Evolutionary conservation across 2,113 vertebrate genomes (phyloP).

Genomic region (Campylorhamphus procurvoides): DNA sequence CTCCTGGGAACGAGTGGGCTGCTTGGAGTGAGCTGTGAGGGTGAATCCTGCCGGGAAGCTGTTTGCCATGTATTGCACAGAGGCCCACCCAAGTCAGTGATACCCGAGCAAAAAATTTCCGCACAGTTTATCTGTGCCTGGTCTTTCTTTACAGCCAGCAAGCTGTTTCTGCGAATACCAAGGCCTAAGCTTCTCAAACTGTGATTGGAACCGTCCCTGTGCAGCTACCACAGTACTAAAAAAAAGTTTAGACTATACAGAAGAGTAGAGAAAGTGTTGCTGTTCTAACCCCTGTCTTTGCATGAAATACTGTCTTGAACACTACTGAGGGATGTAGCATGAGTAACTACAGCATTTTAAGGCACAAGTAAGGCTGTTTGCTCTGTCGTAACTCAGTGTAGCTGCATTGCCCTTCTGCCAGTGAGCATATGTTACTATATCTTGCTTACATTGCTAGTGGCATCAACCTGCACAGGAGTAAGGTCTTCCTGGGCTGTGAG

Average conservation of each 20-base stretch:
- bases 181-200: background rate
- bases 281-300: background rate
- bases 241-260: background rate
- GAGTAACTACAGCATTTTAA: rapidly evolving
- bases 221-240: background rate
- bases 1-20: background rate
- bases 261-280: background rate
- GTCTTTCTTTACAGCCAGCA: background rate
- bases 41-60: background rate
- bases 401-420: background rate
- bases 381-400: background rate
- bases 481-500: background rate
- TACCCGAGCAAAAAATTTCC: background rate
- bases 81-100: background rate
- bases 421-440: rapidly evolving
- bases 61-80: background rate
- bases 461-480: background rate
- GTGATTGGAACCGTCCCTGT: background rate
- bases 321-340: background rate
- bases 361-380: background rate
- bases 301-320: background rate
- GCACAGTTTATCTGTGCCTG: background rate
- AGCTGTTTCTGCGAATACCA: background rate
- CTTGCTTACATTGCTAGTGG: background rate
- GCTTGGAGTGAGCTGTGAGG: background rate